These are phyloP conservation scores for Atlantisia rogersi DNA, from an alignment of 2,113 vertebrate species.

Conservation along the genomic window DNA sequence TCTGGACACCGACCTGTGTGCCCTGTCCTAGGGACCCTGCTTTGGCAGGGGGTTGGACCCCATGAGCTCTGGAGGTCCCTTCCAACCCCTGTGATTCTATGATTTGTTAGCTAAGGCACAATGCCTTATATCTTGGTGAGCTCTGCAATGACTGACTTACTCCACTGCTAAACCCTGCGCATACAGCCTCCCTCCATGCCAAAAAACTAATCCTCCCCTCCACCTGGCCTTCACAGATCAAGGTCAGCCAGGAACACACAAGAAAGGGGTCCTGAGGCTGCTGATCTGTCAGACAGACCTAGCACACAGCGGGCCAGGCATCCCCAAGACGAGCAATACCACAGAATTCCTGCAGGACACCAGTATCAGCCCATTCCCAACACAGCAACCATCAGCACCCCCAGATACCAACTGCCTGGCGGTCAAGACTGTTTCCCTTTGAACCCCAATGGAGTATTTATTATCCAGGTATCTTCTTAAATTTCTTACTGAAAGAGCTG, in stretches of 20 bases:
- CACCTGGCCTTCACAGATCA: neutral
- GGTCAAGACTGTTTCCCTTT: accelerated
- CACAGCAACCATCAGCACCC: accelerated
- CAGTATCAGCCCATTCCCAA: neutral
- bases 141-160: accelerated
- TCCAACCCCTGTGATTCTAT: no score
- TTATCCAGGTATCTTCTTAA: no score
- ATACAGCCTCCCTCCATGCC: neutral
- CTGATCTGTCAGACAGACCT: neutral
- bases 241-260: neutral
- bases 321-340: neutral
- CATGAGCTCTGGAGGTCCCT: no score
- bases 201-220: neutral
- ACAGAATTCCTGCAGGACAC: accelerated
- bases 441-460: no score
- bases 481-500: no score
- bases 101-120: neutral
- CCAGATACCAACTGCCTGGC: accelerated
- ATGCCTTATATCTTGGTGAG: neutral
- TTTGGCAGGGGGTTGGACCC: no score
- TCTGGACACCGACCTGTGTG: no score
- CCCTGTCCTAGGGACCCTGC: no score
- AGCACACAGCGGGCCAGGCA: neutral
- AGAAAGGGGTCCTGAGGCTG: neutral
- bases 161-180: neutral